Conservation (phyloP, 2,797 vertebrate species). For the Leptodactylus fallax region DNA sequence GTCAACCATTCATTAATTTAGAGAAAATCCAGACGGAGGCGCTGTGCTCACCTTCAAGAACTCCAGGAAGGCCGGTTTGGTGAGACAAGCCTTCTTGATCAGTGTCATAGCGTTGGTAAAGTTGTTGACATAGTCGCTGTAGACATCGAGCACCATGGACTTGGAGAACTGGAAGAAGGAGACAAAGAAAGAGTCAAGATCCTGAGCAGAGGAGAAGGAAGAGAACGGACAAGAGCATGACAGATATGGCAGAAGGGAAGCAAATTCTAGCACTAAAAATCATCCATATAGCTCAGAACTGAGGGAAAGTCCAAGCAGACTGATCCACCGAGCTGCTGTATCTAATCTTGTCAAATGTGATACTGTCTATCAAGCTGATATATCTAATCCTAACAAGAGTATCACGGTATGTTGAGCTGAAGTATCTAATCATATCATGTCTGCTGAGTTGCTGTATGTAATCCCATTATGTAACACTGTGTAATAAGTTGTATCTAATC, state of each 20-base stretch:
- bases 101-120: conserved; percentile 94
- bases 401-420: background rate
- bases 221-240: too few species aligned
- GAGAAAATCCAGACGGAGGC: background rate
- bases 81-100: conserved; percentile 94
- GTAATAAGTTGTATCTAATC: too few species aligned
- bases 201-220: background rate
- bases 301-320: too few species aligned
- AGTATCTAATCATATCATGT: background rate
- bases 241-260: too few species aligned
- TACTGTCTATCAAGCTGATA: too few species aligned
- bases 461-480: too few species aligned
- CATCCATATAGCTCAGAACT: too few species aligned
- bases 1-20: background rate
- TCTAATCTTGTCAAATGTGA: too few species aligned
- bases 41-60: conserved; percentile 88
- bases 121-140: conserved; percentile 97
- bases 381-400: background rate
- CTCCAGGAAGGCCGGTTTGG: conserved; percentile 92
- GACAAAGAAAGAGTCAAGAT: background rate
- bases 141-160: conserved; percentile 95
- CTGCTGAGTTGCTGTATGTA: too few species aligned
- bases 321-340: too few species aligned
- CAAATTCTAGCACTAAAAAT: too few species aligned
- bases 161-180: conserved; percentile 89